Percentiles rank a stretch among this genome's conserved stretches.
Evolutionary conservation across 2,797 vertebrate species (phyloP).

Genomic region (Helarctos malayanus): DNA sequence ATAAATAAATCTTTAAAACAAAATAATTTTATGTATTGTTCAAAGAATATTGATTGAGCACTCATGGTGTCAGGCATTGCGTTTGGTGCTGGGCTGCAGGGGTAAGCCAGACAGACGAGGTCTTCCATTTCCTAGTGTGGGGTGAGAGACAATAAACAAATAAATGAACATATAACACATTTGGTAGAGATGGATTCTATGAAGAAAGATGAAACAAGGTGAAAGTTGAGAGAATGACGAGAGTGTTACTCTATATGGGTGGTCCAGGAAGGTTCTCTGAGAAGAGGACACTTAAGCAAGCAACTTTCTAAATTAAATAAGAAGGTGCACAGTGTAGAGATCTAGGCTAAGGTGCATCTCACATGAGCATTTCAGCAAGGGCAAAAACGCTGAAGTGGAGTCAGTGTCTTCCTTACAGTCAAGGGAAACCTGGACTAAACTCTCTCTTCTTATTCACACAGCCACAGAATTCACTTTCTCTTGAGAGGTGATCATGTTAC

Average conservation of each 20-base stretch:
- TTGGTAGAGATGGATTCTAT: not conserved
- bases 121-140: not conserved
- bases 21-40: not conserved
- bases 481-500: not conserved
- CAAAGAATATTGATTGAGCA: conserved; percentile 14
- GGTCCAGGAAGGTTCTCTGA: not conserved
- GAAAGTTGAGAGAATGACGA: not conserved
- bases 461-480: not conserved
- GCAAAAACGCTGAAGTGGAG: not conserved
- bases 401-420: not conserved
- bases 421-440: not conserved
- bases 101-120: not conserved
- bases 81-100: not conserved
- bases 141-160: conserved; percentile 6
- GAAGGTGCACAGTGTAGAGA: not conserved
- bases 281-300: not conserved
- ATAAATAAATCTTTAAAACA: not conserved
- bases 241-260: not conserved
- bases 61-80: not conserved
- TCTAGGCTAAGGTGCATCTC: not conserved
- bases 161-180: not conserved
- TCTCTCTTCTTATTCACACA: not conserved
- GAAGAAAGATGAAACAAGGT: not conserved
- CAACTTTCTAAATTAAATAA: not conserved
- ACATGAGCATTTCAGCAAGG: not conserved